A percentile compares a stretch with the other conserved stretches of the same genome.
These are phyloP conservation scores for Calephelis nemesis DNA, from an alignment of 1,140 invertebrate genomes.

Conservation along the genomic window DNA sequence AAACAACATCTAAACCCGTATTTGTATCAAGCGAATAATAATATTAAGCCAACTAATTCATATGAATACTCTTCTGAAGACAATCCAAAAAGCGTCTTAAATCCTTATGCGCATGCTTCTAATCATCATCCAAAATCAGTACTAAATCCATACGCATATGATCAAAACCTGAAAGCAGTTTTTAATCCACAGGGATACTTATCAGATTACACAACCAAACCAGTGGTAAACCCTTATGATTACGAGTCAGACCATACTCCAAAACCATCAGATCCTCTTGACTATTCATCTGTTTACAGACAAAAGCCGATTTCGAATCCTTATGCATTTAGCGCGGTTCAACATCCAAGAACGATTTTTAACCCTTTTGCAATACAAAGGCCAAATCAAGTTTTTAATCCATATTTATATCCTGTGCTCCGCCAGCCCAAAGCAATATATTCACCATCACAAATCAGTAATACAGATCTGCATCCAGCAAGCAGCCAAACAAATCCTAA, in stretches of 20 bases:
- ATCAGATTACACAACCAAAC: slow-evolving; percentile 5
- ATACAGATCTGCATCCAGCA: slow-evolving; percentile 48
- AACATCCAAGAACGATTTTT: neutral
- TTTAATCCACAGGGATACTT: slow-evolving; percentile 9
- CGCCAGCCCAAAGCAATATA: slow-evolving; percentile 20
- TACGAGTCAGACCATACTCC: neutral
- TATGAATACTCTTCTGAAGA: slow-evolving; percentile 4
- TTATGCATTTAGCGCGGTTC: neutral
- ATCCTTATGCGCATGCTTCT: slow-evolving; percentile 18
- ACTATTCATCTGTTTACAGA: slow-evolving; percentile 6
- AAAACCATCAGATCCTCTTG: neutral
- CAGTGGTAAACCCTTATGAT: neutral
- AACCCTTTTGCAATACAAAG: neutral
- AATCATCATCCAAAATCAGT: slow-evolving; percentile 22
- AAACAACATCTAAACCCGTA: slow-evolving; percentile 37
- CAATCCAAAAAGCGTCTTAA: slow-evolving; percentile 15
- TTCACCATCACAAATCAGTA: slow-evolving; percentile 29
- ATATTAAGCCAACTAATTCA: slow-evolving; percentile 2
- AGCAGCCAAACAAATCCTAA: slow-evolving; percentile 43
- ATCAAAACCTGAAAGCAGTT: slow-evolving; percentile 5
- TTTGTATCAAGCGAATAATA: neutral
- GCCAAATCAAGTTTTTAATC: neutral
- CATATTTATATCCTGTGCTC: slow-evolving; percentile 4
- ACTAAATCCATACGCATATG: slow-evolving; percentile 11
- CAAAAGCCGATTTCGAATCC: slow-evolving; percentile 1